Evolutionary conservation across 2,888 invertebrate genomes (phyloP), one percentile per base, ranked within the genome.

Genomic region (Apotomis capreana): DNA sequence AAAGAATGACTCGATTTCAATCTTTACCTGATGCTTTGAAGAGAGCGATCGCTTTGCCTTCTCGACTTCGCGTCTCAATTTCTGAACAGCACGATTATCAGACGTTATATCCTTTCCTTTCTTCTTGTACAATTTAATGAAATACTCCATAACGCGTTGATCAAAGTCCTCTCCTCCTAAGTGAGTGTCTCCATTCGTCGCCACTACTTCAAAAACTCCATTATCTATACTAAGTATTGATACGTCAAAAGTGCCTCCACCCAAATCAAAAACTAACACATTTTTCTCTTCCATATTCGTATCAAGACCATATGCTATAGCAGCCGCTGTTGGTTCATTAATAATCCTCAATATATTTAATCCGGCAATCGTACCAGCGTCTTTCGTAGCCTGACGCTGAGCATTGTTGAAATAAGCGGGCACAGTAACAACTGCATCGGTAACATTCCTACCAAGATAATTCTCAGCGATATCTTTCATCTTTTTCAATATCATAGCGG

Each of bases 371-470:
- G 96, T 96, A 80, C 99, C 99, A 78, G 99, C 99, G 92, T 99
- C 99, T 88, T 99, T 99, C 70, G 99, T 99, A 37, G 99, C 99
- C 90, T 99, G 99, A 92, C 99, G 96, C 91, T 99, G 99, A 76
- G 99, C 99, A 90, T 99, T 99, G 85, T 99, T 99, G 95, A 99
- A 99, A 91, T 99, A 99, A 44, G 99, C 98, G 6, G 98, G 98
- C 1, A 99, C 98, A 0, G 98, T 99, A 55, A 99, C 98, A 10
- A 95, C 95, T 74, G 98, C 98, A 83, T 97, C 95, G 0, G 95
- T 95, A n/a, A 95, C 94, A 86, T 94, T 98, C 92, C 99, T 98
- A 78, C 99, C 98, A 70, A 99, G 94, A 86, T 99, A 99, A 10
- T 98, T 98, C 88, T 99, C 99, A 51, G 99, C 99, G 5, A 98